phyloP scores from a whole-genome alignment of 2,888 invertebrate species.

The Halictus ligatus region DNA sequence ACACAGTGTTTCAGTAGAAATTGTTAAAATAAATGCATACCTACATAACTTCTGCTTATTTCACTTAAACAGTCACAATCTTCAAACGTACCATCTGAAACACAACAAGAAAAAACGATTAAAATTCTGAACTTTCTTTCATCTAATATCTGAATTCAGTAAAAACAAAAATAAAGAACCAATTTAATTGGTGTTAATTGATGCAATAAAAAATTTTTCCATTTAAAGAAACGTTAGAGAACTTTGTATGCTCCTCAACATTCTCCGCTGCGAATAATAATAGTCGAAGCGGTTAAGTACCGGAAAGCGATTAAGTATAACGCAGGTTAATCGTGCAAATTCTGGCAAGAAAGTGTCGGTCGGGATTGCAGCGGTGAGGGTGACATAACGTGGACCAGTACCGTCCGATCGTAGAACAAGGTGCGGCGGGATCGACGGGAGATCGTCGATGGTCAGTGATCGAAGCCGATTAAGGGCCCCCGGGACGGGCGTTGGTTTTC shows the following conservation, averaged over 20 bases:
- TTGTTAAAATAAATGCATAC: too few species aligned
- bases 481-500: slow-evolving; percentile 14
- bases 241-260: too few species aligned
- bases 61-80: background rate
- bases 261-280: background rate
- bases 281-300: background rate
- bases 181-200: too few species aligned
- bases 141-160: background rate
- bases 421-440: slow-evolving; percentile 4
- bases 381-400: background rate
- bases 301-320: too few species aligned
- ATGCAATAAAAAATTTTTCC: too few species aligned
- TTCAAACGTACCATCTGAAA: background rate
- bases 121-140: background rate
- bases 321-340: background rate
- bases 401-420: background rate
- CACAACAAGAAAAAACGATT: background rate
- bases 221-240: too few species aligned
- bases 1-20: too few species aligned
- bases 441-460: slow-evolving; percentile 6
- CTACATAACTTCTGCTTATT: too few species aligned
- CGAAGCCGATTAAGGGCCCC: slow-evolving; percentile 12
- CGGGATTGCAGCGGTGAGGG: background rate
- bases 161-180: background rate
- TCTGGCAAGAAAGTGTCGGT: background rate